Base-by-base conservation (phyloP, 2,797 vertebrate genomes). In the Streptopelia turtur region DNA sequence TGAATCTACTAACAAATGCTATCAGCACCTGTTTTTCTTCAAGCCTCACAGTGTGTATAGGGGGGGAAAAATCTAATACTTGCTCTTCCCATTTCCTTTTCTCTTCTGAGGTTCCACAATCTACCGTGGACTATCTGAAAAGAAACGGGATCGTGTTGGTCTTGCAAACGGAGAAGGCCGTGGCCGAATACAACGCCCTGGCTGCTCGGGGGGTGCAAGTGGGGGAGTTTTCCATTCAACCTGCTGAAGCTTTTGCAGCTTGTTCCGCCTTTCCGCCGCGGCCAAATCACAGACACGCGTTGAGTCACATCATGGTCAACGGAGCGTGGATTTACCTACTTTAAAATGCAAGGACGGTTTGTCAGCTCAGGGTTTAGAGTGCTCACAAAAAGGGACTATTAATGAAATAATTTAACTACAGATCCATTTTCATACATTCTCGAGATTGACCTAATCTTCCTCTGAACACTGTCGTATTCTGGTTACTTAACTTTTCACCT, bases 201-300 rank as follows among this genome's bases (percentile, higher is more conserved):
- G 99, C 91, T 17, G 95, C 97, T 31, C 97, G 95, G 84, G 99
- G 99, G 1, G 97, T 97, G 92, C 98, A 95, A 75, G 99, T 99
- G 52, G 99, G 99, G 99, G 99, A 0, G 97, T 99, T 91, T 99
- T 99, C 97, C 99, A 99, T 92, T 99, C 99, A 52, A 99, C 99
- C 90, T 99, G 99, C 97, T 99, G 97, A 99, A 71, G 71, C 2
- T 0, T 24, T 27, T 6, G 1, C 20, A 0, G 52, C 47, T 68
- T 16, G 0, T 16, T 4, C 28, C 1, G 14, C 68, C 60, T 20
- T 11, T 72, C 11, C 68, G 15, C 55, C 6, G 1, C 63, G 2
- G 83, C 82, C 66, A 11, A 50, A 33, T 12, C 61, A 16, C 0
- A 0, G 82, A 21, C 61, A 25, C 65, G 5, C 2, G 13, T 61